Evolutionary conservation across 2,888 invertebrate species (phyloP).

Genomic region (Tipula vernalis): DNA sequence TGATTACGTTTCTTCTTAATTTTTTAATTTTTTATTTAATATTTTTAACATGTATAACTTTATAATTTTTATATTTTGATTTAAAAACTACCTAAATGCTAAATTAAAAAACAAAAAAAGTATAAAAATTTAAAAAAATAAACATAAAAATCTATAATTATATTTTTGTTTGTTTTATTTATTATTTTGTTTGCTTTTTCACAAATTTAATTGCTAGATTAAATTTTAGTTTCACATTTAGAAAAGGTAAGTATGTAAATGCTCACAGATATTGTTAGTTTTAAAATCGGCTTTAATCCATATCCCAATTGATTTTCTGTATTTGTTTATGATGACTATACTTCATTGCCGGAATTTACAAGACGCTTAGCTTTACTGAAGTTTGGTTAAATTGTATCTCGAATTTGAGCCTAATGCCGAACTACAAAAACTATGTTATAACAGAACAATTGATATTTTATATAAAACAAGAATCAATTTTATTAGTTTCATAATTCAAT

Average conservation of each 20-base stretch:
- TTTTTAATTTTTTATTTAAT: neutral
- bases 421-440: no score
- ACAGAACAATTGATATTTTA: no score
- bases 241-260: neutral
- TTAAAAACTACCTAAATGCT: neutral
- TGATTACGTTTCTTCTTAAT: neutral
- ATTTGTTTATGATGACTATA: no score
- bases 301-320: no score
- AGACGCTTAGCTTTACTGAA: no score
- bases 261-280: no score
- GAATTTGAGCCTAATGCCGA: no score
- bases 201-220: neutral
- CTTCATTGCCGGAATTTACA: no score
- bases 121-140: neutral
- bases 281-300: no score
- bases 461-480: no score
- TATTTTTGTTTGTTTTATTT: neutral
- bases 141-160: neutral
- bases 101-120: neutral
- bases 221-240: neutral
- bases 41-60: neutral
- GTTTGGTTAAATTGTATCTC: no score
- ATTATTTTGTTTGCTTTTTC: neutral
- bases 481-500: no score
- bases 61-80: neutral